Base-by-base conservation (phyloP, 1,140 invertebrate species). In the Fragariocoptes setiger region DNA sequence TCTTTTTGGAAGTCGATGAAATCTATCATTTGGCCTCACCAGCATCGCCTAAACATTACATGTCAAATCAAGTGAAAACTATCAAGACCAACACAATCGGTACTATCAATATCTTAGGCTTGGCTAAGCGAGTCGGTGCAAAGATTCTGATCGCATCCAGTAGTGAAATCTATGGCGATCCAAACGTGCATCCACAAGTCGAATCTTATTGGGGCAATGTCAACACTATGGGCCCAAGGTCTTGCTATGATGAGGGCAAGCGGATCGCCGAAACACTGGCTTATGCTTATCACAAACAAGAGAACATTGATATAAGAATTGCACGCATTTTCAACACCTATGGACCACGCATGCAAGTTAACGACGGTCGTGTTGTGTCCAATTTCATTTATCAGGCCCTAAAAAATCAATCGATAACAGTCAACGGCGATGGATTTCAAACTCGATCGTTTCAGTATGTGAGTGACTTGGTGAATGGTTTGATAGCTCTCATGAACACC, bases 1-100 rank as follows among this genome's bases (percentile, higher is more conserved):
- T 97, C 8, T 95, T 80, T 61, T 74, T 95, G 45, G 92, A 99
- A 67, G 80, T 95, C 16, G 90, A 99, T 60, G 78, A 99, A 63
- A 94, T 99, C 53, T 99, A 97, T 60, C 90, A 99, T 60, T 63
- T 99, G 48, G 90, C 92, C 2, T 94, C 83, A 53, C 92, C 90
- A 20, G 92, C 92, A 3, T 90, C 82, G 51, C 92, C 92, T 37
- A 85, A 85, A 2, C 88, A 99, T 62, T 99, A 99, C 53, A 97
- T 97, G 90, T 74, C 82, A 50, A 99, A 99, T 66, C 90, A 90
- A 22, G 88, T 99, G 0, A 97, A 99, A 62, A 99, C 92, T 16
- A 86, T 99, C 42, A 99, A 99, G 59, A 97, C 90, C 2, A 99
- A 97, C 57, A 92, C 86, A 15, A 65, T 99, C 48, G 88, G 88